phyloP scores from a whole-genome alignment of 2,113 vertebrate genomes.

The Collichthys lucidus region DNA sequence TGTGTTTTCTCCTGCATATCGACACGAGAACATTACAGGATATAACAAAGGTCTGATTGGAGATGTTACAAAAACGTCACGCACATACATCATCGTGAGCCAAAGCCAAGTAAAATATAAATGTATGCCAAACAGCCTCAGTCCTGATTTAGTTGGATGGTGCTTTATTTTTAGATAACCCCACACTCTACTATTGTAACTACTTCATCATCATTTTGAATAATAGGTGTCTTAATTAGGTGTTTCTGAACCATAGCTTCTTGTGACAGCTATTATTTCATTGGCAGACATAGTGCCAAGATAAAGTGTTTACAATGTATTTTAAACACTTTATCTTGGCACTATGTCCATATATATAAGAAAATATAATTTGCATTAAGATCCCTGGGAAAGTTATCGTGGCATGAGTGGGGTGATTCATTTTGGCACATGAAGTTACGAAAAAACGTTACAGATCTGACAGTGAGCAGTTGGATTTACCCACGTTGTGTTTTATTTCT shows the following conservation, averaged over 20 bases:
- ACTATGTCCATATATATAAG: not conserved
- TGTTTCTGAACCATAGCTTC: not conserved
- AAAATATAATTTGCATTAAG: not conserved
- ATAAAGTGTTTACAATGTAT: not conserved
- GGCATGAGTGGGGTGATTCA: not conserved
- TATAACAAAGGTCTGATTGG: not conserved
- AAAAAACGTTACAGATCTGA: not conserved
- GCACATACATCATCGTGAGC: not conserved
- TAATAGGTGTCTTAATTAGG: not conserved
- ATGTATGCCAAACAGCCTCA: not conserved
- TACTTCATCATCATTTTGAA: not conserved
- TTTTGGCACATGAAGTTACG: not conserved
- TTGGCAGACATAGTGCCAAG: not conserved
- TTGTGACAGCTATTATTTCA: not conserved
- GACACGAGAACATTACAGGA: not conserved
- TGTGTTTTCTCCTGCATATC: slow-evolving; percentile 13
- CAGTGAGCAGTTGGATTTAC: not conserved
- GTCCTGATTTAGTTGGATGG: not conserved
- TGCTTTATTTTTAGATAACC: not conserved
- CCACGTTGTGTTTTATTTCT: not conserved
- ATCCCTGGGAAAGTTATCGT: not conserved
- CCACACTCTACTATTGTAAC: not conserved
- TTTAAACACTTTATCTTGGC: no score
- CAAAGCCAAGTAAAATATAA: slow-evolving; percentile 9
- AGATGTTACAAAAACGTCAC: slow-evolving; percentile 13